phyloP scores from a whole-genome alignment of 2,888 invertebrate genomes.

The Rhaphigaster nebulosa region DNA sequence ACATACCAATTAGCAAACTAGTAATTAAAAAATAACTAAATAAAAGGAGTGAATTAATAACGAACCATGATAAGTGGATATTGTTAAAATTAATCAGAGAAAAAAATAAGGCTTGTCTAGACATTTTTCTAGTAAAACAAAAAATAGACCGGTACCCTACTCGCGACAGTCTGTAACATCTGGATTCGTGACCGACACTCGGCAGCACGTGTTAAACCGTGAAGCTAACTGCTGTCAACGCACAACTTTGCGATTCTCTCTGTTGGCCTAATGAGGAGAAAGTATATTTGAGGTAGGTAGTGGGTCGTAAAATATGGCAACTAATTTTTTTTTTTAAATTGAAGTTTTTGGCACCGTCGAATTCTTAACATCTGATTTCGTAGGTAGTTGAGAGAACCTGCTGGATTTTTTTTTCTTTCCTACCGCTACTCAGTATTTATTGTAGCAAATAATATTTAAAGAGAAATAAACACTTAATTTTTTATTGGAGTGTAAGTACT shows the following conservation, averaged over 20 bases:
- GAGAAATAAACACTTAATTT: too few species aligned
- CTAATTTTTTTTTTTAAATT: too few species aligned
- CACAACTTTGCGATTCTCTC: neutral
- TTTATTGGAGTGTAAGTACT: too few species aligned
- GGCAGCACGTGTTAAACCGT: neutral
- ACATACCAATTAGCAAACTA: neutral
- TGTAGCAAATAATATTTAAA: too few species aligned
- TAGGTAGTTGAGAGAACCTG: too few species aligned
- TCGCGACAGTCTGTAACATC: neutral
- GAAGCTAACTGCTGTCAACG: constrained; percentile 21
- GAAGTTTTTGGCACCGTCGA: too few species aligned
- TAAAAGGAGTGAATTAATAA: neutral
- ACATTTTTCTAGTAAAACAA: neutral
- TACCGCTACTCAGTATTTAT: too few species aligned
- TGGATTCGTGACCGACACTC: neutral
- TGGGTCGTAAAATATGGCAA: too few species aligned
- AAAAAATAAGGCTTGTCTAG: neutral
- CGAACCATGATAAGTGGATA: neutral
- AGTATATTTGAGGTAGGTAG: neutral
- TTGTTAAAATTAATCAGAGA: neutral
- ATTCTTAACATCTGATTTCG: too few species aligned
- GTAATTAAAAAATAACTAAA: neutral
- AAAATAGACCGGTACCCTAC: neutral
- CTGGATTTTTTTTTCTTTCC: too few species aligned
- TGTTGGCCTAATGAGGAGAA: neutral